phyloP scores from a whole-genome alignment of 2,888 invertebrate genomes.

The Zaprionus obscuricornis region DNA sequence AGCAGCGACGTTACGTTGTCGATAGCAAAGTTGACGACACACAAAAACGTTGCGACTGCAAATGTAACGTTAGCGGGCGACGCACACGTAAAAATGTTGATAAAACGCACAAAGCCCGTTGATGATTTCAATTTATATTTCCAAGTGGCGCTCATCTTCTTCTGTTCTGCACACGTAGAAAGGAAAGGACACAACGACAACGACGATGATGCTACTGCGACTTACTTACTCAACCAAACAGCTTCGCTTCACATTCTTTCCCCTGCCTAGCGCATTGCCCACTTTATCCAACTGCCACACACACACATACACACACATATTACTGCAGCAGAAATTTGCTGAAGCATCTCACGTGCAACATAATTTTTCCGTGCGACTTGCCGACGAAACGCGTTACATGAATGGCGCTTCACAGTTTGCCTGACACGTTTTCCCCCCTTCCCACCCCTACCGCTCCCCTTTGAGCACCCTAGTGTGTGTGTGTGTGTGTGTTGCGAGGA shows the following conservation, averaged over 20 bases:
- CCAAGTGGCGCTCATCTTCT: constrained; percentile 76
- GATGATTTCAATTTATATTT: constrained; percentile 79
- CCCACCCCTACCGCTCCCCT: background rate
- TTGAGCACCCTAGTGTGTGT: constrained; percentile 5
- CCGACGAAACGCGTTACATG: constrained; percentile 68
- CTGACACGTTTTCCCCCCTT: too few species aligned
- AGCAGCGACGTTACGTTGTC: constrained; percentile 55
- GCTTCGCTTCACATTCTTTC: constrained; percentile 13
- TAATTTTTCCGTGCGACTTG: constrained; percentile 81
- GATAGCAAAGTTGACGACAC: constrained; percentile 20
- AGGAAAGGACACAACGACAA: constrained; percentile 4
- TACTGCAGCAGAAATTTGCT: constrained; percentile 68
- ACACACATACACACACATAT: background rate
- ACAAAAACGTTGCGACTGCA: too few species aligned
- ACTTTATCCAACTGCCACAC: constrained; percentile 20
- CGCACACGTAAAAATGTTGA: constrained; percentile 78
- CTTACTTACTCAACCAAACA: constrained; percentile 18
- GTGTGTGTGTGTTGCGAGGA: constrained; percentile 17
- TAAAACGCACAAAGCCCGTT: constrained; percentile 79
- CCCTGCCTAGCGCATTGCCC: constrained; percentile 33
- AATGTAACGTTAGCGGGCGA: constrained; percentile 3
- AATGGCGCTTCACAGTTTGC: constrained; percentile 29
- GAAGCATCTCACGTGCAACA: constrained; percentile 82
- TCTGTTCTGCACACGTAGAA: constrained; percentile 59
- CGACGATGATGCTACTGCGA: constrained; percentile 6